Conservation (phyloP, 1,140 invertebrate species). For the Tribolium madens region DNA sequence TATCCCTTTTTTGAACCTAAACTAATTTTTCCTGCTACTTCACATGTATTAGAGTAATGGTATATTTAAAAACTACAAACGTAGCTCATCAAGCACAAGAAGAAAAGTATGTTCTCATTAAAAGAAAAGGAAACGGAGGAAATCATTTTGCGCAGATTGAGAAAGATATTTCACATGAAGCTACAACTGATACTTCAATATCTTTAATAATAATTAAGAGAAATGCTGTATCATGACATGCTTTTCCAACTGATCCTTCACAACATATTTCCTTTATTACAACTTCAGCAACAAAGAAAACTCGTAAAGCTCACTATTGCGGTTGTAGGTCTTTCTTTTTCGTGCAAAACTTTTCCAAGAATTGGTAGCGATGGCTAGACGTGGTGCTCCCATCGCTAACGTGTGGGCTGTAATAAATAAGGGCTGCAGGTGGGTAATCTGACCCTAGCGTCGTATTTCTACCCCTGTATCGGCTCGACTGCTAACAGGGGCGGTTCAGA, state of each 20-base stretch:
- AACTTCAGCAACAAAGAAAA: conserved; percentile 4
- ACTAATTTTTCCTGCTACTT: too few relatives aligned
- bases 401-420: conserved; percentile 34
- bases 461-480: conserved; percentile 28
- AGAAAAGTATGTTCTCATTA: too few relatives aligned
- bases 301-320: conserved; percentile 9
- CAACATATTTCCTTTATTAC: conserved; percentile 35
- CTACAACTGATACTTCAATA: background rate
- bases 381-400: conserved; percentile 15
- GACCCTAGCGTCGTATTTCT: conserved; percentile 28
- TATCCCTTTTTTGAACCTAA: too few relatives aligned
- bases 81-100: too few relatives aligned
- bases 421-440: conserved; percentile 33
- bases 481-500: conserved; percentile 35
- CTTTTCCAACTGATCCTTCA: conserved; percentile 8
- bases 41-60: too few relatives aligned
- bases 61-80: too few relatives aligned
- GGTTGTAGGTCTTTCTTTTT: conserved; percentile 3
- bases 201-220: conserved; percentile 23
- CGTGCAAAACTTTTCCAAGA: conserved; percentile 17
- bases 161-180: too few relatives aligned
- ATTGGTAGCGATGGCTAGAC: conserved; percentile 18
- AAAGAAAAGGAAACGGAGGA: too few relatives aligned
- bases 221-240: conserved; percentile 1
- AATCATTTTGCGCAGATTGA: too few relatives aligned